These are phyloP conservation scores for Stenotaenia linearis DNA, from an alignment of 2,888 invertebrate genomes.

Conservation along the genomic window DNA sequence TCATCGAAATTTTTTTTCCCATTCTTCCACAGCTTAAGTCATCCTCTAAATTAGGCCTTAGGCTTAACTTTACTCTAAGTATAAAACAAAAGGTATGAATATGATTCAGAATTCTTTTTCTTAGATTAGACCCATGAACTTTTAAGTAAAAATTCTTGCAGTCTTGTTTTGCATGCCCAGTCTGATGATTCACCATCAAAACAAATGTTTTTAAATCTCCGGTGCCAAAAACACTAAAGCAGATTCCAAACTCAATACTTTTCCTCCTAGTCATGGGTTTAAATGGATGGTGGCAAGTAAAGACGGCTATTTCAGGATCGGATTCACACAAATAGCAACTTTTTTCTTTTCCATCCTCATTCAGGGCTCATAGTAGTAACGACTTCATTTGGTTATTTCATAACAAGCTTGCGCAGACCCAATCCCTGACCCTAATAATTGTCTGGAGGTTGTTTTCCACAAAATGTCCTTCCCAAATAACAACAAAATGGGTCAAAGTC, in stretches of 20 bases:
- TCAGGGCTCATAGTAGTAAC: neutral
- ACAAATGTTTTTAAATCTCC: slow-evolving; percentile 19
- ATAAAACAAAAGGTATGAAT: neutral
- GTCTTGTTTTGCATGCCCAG: slow-evolving; percentile 23
- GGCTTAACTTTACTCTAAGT: neutral
- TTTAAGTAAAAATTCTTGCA: slow-evolving; percentile 19
- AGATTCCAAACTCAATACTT: slow-evolving; percentile 24
- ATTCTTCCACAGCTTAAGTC: neutral
- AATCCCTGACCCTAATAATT: slow-evolving; percentile 16
- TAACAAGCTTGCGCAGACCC: neutral
- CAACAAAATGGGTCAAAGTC: neutral
- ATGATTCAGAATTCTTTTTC: neutral
- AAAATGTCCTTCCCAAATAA: slow-evolving; percentile 5
- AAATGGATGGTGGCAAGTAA: slow-evolving; percentile 8
- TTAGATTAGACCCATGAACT: neutral
- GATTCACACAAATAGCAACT: slow-evolving; percentile 4
- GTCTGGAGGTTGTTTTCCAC: neutral
- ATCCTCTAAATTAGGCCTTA: neutral
- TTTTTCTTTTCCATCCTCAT: neutral
- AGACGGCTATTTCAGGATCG: slow-evolving; percentile 14
- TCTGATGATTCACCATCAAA: slow-evolving; percentile 26
- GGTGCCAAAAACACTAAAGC: slow-evolving; percentile 23
- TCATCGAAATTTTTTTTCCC: neutral
- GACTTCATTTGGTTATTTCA: slow-evolving; percentile 9
- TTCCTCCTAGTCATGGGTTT: slow-evolving; percentile 17